phyloP scores from a whole-genome alignment of 2,888 invertebrate genomes.

The Eupithecia pulchellata region DNA sequence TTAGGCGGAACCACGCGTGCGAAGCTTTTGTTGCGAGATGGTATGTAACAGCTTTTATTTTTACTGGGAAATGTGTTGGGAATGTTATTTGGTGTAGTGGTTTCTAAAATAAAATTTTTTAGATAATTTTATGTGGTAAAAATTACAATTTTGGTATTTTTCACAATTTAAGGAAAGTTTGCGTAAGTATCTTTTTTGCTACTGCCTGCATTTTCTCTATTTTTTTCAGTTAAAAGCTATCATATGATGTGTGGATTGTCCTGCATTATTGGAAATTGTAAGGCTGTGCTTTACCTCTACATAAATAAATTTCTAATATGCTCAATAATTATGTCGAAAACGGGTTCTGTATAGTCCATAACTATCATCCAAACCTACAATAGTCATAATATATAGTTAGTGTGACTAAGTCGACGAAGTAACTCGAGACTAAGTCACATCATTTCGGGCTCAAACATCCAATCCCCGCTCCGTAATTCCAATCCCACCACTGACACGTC shows the following conservation, averaged over 20 bases:
- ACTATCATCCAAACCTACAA: not conserved
- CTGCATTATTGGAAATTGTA: no score
- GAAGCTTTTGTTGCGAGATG: conserved; percentile 29
- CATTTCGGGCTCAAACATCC: conserved; percentile 5
- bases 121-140: not conserved
- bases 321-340: not conserved
- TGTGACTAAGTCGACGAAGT: no score
- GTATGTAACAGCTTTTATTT: conserved; percentile 14
- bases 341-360: not conserved
- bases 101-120: not conserved
- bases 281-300: no score
- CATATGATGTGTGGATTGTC: no score
- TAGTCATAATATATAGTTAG: no score
- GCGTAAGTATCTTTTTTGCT: not conserved
- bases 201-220: no score
- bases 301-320: no score
- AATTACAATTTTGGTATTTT: not conserved
- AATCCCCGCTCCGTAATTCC: conserved; percentile 19
- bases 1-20: conserved; percentile 65
- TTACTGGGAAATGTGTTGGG: not conserved
- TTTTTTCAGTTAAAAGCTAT: no score
- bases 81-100: not conserved
- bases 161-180: not conserved
- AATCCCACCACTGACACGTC: conserved; percentile 35
- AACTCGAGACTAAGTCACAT: conserved; percentile 4